These are phyloP conservation scores for Eupsilia transversa DNA, from an alignment of 2,888 invertebrate genomes.

Conservation along the genomic window DNA sequence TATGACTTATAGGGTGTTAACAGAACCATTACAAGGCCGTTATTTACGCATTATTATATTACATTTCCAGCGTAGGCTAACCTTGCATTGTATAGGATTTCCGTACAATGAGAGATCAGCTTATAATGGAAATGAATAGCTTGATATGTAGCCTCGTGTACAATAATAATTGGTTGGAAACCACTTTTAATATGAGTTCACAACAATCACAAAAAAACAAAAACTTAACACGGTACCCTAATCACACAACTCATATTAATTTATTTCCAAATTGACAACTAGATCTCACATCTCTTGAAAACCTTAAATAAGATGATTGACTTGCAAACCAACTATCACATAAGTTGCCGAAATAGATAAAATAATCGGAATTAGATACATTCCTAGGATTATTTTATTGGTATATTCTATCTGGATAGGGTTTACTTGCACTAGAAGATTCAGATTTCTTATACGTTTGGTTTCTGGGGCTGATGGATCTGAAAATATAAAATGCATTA, in stretches of 20 bases:
- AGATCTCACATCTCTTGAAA: not conserved
- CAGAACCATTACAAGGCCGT: no score
- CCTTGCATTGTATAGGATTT: no score
- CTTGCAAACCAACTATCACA: conserved; percentile 20
- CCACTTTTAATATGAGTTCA: no score
- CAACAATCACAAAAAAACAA: not conserved
- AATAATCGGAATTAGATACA: conserved; percentile 28
- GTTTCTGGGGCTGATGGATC: conserved; percentile 31
- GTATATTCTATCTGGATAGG: conserved; percentile 28
- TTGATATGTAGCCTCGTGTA: no score
- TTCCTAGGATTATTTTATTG: conserved; percentile 17
- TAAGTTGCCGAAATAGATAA: conserved; percentile 5
- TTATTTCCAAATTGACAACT: not conserved
- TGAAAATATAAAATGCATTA: conserved; percentile 8
- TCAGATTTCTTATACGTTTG: conserved; percentile 21
- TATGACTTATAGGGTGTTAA: no score
- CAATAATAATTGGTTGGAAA: not conserved
- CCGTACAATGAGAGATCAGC: no score
- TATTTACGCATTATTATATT: no score
- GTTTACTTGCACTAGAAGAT: conserved; percentile 23
- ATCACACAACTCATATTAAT: not conserved
- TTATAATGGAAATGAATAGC: no score
- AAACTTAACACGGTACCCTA: not conserved
- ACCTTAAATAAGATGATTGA: conserved; percentile 8
- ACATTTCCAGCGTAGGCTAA: no score